Base-by-base conservation (phyloP, 1,140 invertebrate species). In the Conus ventricosus region DNA sequence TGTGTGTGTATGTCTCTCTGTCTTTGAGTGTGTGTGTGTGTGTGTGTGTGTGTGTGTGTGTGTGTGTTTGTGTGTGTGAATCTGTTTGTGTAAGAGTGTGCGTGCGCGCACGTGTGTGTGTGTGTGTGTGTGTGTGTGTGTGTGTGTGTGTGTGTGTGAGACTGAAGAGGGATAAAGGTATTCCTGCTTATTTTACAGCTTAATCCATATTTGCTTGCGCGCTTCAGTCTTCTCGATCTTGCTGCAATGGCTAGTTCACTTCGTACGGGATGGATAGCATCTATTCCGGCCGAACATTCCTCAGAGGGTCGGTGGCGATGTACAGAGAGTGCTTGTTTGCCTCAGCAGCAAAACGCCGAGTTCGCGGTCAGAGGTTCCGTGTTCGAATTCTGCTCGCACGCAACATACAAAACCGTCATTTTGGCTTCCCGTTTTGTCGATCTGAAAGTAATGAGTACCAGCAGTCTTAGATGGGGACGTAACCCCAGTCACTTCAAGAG, bases 51-150 rank as follows among this genome's bases (percentile, higher is more conserved):
- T 80, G 78, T 80, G 78, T 5, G 78, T 1, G 67, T 0, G 20
- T 0, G 13, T 23, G 67, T n/a, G 67, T 71, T 3, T 71, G 67
- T 71, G 67, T 71, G 67, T 71, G 67, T 71, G 67, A 13, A 17
- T 71, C 8, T 71, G 67, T 71, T 8, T 71, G 67, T 71, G 67
- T 71, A 20, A 17, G 67, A 17, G 67, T 71, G 67, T 71, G 67
- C 20, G 67, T 10, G 67, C 20, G 67, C 20, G 67, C 20, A 20
- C 20, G 11, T n/a, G 67, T n/a, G 67, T 71, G 67, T 71, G 7
- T 71, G 67, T 71, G 67, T 71, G 67, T 71, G 67, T 71, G 67
- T 71, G 67, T 71, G 67, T 71, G 67, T 71, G 39, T 82, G 10
- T 82, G 15, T 81, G 27, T 51, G 80, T 39, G 27, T 5, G 27